Evolutionary conservation across 2,888 invertebrate genomes (phyloP).

Genomic region (Dione vanillae): DNA sequence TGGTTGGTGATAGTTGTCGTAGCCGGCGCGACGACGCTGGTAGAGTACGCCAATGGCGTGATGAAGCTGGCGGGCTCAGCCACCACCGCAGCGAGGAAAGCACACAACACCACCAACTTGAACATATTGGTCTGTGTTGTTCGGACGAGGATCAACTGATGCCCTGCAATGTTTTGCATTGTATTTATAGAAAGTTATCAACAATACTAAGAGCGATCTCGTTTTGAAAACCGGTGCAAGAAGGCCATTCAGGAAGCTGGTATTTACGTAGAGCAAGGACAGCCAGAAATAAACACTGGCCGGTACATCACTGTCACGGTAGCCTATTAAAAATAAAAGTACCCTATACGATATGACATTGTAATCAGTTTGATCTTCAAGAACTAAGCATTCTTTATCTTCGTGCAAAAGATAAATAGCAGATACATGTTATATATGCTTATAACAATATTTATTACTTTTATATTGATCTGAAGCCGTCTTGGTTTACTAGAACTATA

Average conservation of each 20-base stretch:
- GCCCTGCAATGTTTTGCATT: constrained; percentile 52
- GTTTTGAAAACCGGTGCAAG: constrained; percentile 72
- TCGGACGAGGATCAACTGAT: constrained; percentile 70
- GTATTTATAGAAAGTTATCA: constrained; percentile 73
- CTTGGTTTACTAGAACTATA: too few species aligned
- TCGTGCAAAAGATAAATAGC: neutral
- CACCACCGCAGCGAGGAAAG: constrained; percentile 82
- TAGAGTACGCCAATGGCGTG: constrained; percentile 57
- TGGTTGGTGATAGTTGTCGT: constrained; percentile 66
- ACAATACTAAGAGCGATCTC: constrained; percentile 70
- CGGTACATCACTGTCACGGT: constrained; percentile 60
- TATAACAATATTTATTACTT: neutral
- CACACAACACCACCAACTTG: constrained; percentile 85
- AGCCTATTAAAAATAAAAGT: constrained; percentile 7
- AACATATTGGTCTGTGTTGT: constrained; percentile 79
- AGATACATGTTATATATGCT: neutral
- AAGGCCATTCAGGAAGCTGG: constrained; percentile 70
- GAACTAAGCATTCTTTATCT: neutral
- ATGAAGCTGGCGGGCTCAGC: constrained; percentile 66
- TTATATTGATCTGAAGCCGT: too few species aligned
- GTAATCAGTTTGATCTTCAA: neutral
- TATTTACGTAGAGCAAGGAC: constrained; percentile 73
- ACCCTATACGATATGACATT: neutral
- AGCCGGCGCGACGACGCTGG: constrained; percentile 60
- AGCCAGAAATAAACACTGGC: constrained; percentile 56